Evolutionary conservation across 1,140 invertebrate genomes (phyloP).

Genomic region (Daktulosphaira vitifoliae): DNA sequence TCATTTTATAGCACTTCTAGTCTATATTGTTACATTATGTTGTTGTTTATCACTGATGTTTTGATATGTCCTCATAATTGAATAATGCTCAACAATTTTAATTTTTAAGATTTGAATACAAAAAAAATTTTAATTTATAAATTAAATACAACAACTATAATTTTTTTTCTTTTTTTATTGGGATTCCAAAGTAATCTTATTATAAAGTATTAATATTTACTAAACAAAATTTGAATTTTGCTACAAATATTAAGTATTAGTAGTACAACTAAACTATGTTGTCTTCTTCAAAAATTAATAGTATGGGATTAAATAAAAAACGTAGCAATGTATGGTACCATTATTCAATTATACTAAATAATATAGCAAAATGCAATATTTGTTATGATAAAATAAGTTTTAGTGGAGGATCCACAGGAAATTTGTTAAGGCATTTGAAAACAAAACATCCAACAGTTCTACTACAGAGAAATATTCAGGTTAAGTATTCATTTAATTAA

Average conservation of each 20-base stretch:
- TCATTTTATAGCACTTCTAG: background rate
- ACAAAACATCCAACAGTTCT: no score
- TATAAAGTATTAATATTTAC: no score
- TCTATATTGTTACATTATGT: no score
- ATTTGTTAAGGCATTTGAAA: no score
- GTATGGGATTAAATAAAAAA: background rate
- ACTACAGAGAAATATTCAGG: background rate
- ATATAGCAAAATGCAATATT: no score
- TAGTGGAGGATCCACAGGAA: no score
- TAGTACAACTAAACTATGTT: background rate
- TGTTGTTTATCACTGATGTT: no score
- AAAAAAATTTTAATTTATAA: background rate
- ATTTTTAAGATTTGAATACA: no score
- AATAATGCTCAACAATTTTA: no score
- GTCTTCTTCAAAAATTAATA: background rate
- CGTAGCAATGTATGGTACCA: constrained; percentile 21
- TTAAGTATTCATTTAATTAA: background rate
- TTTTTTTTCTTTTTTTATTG: background rate
- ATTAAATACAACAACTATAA: background rate
- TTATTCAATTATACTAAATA: no score
- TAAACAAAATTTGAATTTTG: background rate
- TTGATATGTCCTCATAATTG: background rate
- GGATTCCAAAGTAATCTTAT: no score
- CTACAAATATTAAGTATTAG: background rate
- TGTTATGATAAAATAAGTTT: constrained; percentile 13